A percentile compares a stretch with the other conserved stretches of the same genome.
Evolutionary conservation across 1,140 invertebrate species (phyloP).

Genomic region (Drosophila pseudoananassae): DNA sequence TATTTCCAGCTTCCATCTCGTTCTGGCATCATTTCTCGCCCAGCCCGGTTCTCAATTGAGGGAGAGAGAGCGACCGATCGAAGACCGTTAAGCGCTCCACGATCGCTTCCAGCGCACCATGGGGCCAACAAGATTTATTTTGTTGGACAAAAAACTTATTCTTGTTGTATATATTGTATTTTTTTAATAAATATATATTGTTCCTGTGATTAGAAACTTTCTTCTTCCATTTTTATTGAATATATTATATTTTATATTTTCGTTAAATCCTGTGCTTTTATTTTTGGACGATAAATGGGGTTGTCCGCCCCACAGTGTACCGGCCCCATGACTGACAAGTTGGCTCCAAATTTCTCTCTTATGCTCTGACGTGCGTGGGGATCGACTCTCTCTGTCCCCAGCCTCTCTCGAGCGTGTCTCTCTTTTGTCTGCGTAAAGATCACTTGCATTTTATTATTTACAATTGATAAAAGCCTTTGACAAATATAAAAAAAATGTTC

Average conservation of each 20-base stretch:
- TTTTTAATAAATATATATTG: too few species aligned
- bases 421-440: constrained; percentile 26
- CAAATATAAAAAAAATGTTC: background rate
- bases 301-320: background rate
- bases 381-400: constrained; percentile 18
- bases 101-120: too few species aligned
- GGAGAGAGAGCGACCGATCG: constrained; percentile 40
- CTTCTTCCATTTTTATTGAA: too few species aligned
- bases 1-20: too few species aligned
- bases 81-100: constrained; percentile 56
- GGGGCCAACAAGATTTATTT: too few species aligned
- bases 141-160: too few species aligned
- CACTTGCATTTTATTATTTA: constrained; percentile 21
- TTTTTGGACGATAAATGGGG: too few species aligned
- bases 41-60: constrained; percentile 32
- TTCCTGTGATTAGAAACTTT: too few species aligned
- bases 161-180: too few species aligned
- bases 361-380: constrained; percentile 55
- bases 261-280: too few species aligned
- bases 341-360: constrained; percentile 9
- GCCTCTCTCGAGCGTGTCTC: constrained; percentile 4
- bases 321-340: constrained; percentile 1
- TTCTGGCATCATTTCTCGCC: constrained; percentile 13
- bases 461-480: background rate
- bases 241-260: too few species aligned